Percentiles rank a stretch among this genome's conserved stretches.
These are phyloP conservation scores for Geodia barretti DNA, from an alignment of 37 sponge, comb jelly and placozoan genomes.

Conservation along the genomic window DNA sequence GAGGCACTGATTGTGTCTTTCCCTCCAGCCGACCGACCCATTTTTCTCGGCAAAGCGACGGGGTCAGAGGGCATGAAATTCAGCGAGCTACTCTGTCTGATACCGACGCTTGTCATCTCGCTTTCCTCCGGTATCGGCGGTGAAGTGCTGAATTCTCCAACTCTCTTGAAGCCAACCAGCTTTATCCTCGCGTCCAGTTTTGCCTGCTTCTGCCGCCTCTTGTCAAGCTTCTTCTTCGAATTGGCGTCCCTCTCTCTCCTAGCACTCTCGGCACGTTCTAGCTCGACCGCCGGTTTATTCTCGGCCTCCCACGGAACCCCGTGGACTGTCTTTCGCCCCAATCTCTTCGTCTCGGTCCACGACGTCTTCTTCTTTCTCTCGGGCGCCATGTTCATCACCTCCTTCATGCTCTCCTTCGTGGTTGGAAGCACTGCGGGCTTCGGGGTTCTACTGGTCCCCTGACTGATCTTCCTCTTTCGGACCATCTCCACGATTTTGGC, in stretches of 20 bases:
- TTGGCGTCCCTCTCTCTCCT: not conserved
- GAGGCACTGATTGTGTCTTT: not conserved
- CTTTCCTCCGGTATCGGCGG: not conserved
- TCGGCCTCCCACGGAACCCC: not conserved
- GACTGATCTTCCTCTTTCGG: not conserved
- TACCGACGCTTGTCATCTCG: not conserved
- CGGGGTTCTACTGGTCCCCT: not conserved
- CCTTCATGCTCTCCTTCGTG: not conserved
- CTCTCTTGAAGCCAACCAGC: not conserved
- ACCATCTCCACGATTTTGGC: not conserved
- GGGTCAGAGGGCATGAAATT: too few species aligned
- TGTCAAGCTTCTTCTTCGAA: not conserved
- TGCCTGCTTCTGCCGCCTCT: not conserved
- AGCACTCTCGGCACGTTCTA: too few species aligned
- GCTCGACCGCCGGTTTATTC: not conserved
- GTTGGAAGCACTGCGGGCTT: not conserved
- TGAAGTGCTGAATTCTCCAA: not conserved
- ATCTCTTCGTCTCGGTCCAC: not conserved
- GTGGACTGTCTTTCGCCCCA: not conserved
- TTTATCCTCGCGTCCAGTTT: not conserved
- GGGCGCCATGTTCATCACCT: not conserved
- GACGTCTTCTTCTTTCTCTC: not conserved
- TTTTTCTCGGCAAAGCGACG: not conserved
- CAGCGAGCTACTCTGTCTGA: not conserved
- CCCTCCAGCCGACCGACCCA: not conserved